Conservation (phyloP, 2,113 vertebrate species). For the Hippotragus niger region DNA sequence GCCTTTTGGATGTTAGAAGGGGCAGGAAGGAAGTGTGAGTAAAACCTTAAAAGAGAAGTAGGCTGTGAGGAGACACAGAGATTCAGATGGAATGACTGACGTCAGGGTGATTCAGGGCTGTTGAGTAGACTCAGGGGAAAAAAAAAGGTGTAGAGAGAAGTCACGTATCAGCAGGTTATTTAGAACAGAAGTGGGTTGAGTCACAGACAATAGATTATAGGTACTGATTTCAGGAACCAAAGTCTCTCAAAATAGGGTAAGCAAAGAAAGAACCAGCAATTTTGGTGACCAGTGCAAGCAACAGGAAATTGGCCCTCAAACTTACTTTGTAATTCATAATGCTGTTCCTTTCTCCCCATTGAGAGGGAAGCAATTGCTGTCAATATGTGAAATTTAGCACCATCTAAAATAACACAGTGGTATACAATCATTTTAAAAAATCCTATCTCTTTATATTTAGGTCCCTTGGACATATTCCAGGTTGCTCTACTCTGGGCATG, state of each 20-base stretch:
- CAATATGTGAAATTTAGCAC: not conserved
- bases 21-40: not conserved
- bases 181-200: not conserved
- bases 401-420: slow-evolving; percentile 1
- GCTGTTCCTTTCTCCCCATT: not conserved
- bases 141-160: not conserved
- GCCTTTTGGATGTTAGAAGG: not conserved
- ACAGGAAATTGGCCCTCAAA: slow-evolving; percentile 37
- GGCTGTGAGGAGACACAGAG: not conserved
- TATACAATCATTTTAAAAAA: not conserved
- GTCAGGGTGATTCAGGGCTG: not conserved
- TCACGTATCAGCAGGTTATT: not conserved
- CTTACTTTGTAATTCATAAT: not conserved
- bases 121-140: not conserved
- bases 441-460: slow-evolving; percentile 6
- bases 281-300: slow-evolving; percentile 44
- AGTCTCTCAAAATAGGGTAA: slow-evolving; percentile 43
- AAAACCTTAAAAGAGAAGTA: not conserved
- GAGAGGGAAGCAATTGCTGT: not conserved
- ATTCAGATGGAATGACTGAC: not conserved
- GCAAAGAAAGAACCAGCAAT: slow-evolving; percentile 44
- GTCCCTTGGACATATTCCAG: not conserved
- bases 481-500: not conserved
- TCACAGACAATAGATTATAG: slow-evolving; percentile 13
- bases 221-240: slow-evolving; percentile 11